Conservation (phyloP, 2,888 invertebrate genomes). For the Rotaria magnacalcarata region DNA sequence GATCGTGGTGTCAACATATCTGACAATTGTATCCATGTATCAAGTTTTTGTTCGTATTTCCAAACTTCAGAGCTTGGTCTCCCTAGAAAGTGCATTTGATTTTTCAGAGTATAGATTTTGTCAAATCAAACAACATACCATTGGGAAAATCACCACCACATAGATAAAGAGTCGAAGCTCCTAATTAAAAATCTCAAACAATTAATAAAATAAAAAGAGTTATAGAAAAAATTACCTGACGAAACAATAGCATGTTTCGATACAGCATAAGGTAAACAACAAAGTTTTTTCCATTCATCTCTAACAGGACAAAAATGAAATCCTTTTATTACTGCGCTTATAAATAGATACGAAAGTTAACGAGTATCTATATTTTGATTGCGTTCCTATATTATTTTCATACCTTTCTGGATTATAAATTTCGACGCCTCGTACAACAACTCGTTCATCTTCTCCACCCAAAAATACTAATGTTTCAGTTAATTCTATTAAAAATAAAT, state of each 20-base stretch:
- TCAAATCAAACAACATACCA: conserved; percentile 21
- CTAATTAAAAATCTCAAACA: neutral
- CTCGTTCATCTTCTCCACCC: conserved; percentile 63
- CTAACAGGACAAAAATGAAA: conserved; percentile 46
- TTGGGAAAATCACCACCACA: conserved; percentile 16
- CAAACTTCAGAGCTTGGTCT: conserved; percentile 60
- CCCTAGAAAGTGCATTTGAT: neutral
- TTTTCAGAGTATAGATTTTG: too few relatives aligned
- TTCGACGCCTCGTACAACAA: conserved; percentile 62
- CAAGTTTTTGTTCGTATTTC: conserved; percentile 61
- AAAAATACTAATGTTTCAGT: conserved; percentile 61
- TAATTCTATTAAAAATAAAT: neutral
- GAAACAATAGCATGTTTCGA: conserved; percentile 63
- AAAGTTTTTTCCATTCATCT: conserved; percentile 60
- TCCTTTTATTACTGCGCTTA: too few relatives aligned
- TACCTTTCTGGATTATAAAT: conserved; percentile 58
- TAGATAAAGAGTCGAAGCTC: conserved; percentile 9
- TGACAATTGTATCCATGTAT: conserved; percentile 62
- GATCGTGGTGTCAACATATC: conserved; percentile 61
- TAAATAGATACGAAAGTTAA: too few relatives aligned
- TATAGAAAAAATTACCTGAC: conserved; percentile 53
- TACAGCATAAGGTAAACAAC: conserved; percentile 62
- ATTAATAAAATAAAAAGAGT: neutral
- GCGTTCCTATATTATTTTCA: neutral
- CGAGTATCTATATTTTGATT: too few relatives aligned